Conservation (phyloP, 2,797 vertebrate genomes). For the Sibirionetta formosa region DNA sequence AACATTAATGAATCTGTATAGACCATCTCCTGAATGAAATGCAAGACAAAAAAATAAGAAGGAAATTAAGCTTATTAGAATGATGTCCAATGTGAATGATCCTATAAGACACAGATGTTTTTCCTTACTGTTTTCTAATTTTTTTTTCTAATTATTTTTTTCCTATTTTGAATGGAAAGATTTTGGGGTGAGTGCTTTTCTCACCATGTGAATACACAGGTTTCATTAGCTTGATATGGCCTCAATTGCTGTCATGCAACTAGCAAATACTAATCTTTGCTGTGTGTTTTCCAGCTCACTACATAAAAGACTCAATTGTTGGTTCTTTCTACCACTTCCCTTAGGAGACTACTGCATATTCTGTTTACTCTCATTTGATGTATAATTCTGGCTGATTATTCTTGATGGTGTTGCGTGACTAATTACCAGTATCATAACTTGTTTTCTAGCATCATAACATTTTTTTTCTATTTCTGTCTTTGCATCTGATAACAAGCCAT, state of each 20-base stretch:
- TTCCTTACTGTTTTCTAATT: not conserved
- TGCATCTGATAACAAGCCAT: not conserved
- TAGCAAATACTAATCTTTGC: not conserved
- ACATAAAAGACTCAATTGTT: not conserved
- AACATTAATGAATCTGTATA: not conserved
- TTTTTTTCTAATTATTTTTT: not conserved
- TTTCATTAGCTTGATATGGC: not conserved
- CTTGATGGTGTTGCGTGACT: not conserved
- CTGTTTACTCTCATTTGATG: slow-evolving; percentile 17
- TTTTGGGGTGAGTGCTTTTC: not conserved
- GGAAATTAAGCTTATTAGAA: not conserved
- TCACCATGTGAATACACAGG: not conserved
- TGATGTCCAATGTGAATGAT: not conserved
- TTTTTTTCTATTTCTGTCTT: not conserved
- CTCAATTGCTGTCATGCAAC: not conserved
- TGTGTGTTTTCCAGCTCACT: not conserved
- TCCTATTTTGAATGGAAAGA: not conserved
- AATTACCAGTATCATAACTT: not conserved
- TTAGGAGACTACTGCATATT: slow-evolving; percentile 3
- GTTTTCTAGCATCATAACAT: not conserved
- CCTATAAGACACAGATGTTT: not conserved
- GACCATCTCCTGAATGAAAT: not conserved
- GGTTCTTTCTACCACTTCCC: slow-evolving; percentile 7
- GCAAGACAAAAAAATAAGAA: not conserved
- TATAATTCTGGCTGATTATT: slow-evolving; percentile 18